These are phyloP conservation scores for Corythucha ciliata DNA, from an alignment of 2,888 invertebrate species.

Conservation along the genomic window DNA sequence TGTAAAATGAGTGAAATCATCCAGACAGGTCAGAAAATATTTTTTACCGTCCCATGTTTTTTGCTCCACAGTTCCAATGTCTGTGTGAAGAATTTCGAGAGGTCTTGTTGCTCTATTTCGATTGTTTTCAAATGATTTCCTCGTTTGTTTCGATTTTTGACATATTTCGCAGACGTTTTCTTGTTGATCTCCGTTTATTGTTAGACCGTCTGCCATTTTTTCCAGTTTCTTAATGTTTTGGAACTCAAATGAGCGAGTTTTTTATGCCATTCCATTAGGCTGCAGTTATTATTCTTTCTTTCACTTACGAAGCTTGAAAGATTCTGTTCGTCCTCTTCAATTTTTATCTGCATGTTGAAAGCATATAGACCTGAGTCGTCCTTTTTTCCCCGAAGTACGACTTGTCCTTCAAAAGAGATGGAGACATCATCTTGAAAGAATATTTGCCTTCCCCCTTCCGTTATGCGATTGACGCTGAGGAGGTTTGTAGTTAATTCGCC, in stretches of 20 bases:
- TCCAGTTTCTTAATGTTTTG: neutral
- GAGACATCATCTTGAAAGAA: too few relatives aligned
- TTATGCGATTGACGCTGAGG: too few relatives aligned
- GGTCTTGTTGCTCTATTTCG: constrained; percentile 24
- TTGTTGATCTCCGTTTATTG: constrained; percentile 10
- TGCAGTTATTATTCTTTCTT: too few relatives aligned
- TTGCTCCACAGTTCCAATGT: constrained; percentile 26
- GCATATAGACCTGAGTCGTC: neutral
- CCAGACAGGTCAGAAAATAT: constrained; percentile 30
- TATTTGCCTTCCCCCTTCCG: too few relatives aligned
- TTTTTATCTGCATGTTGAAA: too few relatives aligned
- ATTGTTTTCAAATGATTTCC: constrained; percentile 32
- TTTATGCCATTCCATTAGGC: neutral
- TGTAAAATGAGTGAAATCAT: constrained; percentile 31
- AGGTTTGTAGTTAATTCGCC: too few relatives aligned
- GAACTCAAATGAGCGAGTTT: neutral
- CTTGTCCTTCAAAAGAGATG: too few relatives aligned
- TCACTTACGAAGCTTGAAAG: neutral
- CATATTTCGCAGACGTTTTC: constrained; percentile 32
- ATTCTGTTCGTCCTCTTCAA: neutral
- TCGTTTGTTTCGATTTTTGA: constrained; percentile 33
- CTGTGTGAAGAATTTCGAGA: constrained; percentile 29
- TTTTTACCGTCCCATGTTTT: constrained; percentile 23
- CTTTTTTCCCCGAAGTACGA: neutral
- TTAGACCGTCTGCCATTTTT: neutral